These are phyloP conservation scores for Drosophila suzukii DNA, from an alignment of 1,140 invertebrate genomes.

Conservation along the genomic window DNA sequence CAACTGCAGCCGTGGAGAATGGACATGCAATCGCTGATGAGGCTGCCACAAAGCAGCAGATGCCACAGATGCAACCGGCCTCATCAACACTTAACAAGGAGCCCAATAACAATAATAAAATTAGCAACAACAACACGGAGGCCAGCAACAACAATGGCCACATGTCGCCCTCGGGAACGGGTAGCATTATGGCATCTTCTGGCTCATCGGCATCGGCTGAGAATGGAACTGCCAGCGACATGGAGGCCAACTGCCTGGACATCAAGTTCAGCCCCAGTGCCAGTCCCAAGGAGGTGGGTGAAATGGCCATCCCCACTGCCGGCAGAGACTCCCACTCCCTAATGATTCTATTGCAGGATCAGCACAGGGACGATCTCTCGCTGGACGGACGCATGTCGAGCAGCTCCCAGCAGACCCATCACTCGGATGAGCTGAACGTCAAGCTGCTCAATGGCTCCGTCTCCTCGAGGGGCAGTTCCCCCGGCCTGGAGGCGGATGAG, in stretches of 20 bases:
- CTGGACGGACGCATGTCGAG: slow-evolving; percentile 73
- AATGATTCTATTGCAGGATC: slow-evolving; percentile 58
- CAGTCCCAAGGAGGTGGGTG: slow-evolving; percentile 75
- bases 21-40: slow-evolving; percentile 53
- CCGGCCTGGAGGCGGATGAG: slow-evolving; percentile 71
- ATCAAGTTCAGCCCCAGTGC: slow-evolving; percentile 75
- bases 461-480: slow-evolving; percentile 81
- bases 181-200: slow-evolving; percentile 17
- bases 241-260: slow-evolving; percentile 70
- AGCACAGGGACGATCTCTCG: slow-evolving; percentile 73
- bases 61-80: slow-evolving; percentile 53
- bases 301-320: not conserved
- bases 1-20: slow-evolving; percentile 53
- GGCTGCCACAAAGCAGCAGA: slow-evolving; percentile 64
- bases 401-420: slow-evolving; percentile 70
- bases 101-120: slow-evolving; percentile 79
- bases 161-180: slow-evolving; percentile 57
- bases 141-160: slow-evolving; percentile 49
- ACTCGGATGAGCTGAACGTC: slow-evolving; percentile 76
- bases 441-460: slow-evolving; percentile 76
- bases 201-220: slow-evolving; percentile 30
- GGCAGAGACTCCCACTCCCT: not conserved
- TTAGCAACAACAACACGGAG: slow-evolving; percentile 69
- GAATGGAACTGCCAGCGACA: slow-evolving; percentile 61
- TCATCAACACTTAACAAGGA: slow-evolving; percentile 75